Evolutionary conservation across 2,888 invertebrate genomes (phyloP).

Genomic region (Apotomis turbidana): DNA sequence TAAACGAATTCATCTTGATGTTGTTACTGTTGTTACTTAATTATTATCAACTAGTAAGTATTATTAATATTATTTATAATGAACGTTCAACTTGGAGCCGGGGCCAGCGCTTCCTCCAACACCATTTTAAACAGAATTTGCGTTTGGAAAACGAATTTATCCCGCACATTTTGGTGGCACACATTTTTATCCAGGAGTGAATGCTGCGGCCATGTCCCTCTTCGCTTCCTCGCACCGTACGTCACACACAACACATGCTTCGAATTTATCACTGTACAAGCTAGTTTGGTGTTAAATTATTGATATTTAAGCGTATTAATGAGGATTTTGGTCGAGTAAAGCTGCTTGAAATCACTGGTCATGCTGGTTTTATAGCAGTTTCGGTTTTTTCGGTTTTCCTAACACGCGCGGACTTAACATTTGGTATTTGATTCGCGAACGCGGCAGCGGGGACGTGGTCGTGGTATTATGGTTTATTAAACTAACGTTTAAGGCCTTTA

Average conservation of each 20-base stretch:
- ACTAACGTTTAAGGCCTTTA: conserved; percentile 65
- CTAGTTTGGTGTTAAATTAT: conserved; percentile 26
- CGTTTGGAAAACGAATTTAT: conserved; percentile 63
- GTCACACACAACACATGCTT: conserved; percentile 44
- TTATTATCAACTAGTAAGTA: not conserved
- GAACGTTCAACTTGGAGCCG: conserved; percentile 38
- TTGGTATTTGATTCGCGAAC: conserved; percentile 45
- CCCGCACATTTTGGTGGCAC: conserved; percentile 66
- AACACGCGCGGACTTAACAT: conserved; percentile 41
- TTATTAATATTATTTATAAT: conserved; percentile 28
- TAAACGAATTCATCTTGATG: conserved; percentile 76
- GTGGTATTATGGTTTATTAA: conserved; percentile 58
- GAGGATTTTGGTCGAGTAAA: conserved; percentile 44
- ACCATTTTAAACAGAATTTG: conserved; percentile 76
- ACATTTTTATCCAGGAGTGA: conserved; percentile 71
- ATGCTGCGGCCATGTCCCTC: conserved; percentile 67
- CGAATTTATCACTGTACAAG: conserved; percentile 46
- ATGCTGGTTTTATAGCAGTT: conserved; percentile 52
- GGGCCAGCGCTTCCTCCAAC: conserved; percentile 78
- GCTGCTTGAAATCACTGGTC: conserved; percentile 48
- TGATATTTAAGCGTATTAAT: conserved; percentile 51
- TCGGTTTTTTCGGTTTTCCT: conserved; percentile 47
- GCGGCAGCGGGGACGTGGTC: conserved; percentile 47
- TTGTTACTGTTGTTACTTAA: conserved; percentile 9
- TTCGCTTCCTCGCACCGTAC: conserved; percentile 47